A percentile compares a stretch with the other conserved stretches of the same genome.
These are phyloP conservation scores for Gracilinanus agilis DNA, from an alignment of 2,113 vertebrate species.

Conservation along the genomic window DNA sequence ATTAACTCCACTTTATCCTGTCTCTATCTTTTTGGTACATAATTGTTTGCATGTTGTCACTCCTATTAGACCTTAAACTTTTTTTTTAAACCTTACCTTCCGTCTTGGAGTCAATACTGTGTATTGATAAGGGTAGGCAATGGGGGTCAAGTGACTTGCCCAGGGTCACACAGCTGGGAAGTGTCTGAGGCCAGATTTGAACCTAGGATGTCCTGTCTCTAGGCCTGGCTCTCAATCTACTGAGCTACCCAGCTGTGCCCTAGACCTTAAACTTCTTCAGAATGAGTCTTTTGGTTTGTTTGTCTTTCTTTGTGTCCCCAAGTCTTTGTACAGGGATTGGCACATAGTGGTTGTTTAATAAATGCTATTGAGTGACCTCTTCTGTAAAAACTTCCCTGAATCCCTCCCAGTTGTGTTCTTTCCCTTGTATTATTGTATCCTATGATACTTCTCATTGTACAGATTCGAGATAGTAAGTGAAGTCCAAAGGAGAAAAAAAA, in stretches of 20 bases:
- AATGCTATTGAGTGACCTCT: neutral
- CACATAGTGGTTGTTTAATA: neutral
- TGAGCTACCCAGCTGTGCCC: no score
- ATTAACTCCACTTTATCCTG: neutral
- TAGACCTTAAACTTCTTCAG: neutral
- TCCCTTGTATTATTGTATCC: neutral
- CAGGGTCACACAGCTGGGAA: no score
- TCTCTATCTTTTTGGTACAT: no score
- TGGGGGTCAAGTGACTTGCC: no score
- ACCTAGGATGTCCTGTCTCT: no score
- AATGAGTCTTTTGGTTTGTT: neutral
- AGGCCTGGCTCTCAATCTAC: no score
- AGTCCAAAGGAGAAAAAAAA: neutral
- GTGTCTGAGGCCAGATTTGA: no score
- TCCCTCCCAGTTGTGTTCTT: neutral
- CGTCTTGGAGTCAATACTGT: no score
- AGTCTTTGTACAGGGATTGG: neutral
- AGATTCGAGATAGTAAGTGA: neutral
- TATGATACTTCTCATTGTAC: neutral
- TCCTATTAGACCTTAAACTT: no score
- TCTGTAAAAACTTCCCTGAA: neutral
- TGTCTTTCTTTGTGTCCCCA: neutral
- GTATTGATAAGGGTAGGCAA: no score
- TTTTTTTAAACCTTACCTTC: no score
- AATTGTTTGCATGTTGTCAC: no score